Percentiles rank a stretch among this genome's conserved stretches.
These are phyloP conservation scores for Scolopax rusticola DNA, from an alignment of 2,797 vertebrate species.

Conservation along the genomic window DNA sequence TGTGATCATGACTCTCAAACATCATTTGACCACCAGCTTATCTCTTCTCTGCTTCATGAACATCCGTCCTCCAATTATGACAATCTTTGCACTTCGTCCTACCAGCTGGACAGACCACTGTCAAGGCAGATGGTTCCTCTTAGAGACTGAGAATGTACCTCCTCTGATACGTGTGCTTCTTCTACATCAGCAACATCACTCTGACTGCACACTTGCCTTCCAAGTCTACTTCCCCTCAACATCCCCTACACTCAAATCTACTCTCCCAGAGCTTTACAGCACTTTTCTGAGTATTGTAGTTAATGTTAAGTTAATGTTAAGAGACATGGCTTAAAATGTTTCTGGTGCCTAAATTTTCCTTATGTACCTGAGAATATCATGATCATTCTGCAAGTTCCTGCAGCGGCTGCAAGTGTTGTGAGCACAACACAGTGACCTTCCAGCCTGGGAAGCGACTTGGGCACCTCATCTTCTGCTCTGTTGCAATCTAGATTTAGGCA, in stretches of 20 bases:
- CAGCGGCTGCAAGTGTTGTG: neutral
- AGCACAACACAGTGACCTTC: neutral
- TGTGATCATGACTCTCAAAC: neutral
- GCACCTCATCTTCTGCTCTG: neutral
- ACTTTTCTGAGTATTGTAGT: neutral
- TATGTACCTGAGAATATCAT: neutral
- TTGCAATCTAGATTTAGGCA: neutral
- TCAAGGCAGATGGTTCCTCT: neutral
- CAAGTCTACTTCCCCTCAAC: neutral
- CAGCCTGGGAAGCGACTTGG: fast-evolving
- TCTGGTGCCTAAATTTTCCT: neutral
- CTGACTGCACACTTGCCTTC: neutral
- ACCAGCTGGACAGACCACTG: neutral
- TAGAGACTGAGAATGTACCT: neutral
- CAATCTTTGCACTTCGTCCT: neutral
- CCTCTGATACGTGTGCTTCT: neutral
- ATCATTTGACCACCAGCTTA: neutral
- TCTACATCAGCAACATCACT: neutral
- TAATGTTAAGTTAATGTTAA: neutral
- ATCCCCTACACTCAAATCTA: neutral
- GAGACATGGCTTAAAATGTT: neutral
- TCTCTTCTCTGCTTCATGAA: neutral
- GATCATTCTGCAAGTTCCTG: neutral
- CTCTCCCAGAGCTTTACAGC: neutral
- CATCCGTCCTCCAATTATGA: neutral